Evolutionary conservation across 2,113 vertebrate genomes (phyloP).

Genomic region (Bos javanicus): DNA sequence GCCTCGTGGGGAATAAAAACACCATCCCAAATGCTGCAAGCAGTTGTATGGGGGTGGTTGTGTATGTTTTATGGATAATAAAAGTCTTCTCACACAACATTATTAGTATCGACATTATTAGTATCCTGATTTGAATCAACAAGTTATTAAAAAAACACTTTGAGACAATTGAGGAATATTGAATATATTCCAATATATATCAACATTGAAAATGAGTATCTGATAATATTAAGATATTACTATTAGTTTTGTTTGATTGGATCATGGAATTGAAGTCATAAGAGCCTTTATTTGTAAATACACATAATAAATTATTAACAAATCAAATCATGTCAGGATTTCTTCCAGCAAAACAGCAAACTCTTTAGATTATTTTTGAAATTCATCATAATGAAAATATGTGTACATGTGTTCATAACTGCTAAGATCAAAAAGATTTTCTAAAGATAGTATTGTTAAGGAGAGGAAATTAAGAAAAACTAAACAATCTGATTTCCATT

Average conservation of each 20-base stretch:
- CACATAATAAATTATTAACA: not conserved
- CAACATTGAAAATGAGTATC: not conserved
- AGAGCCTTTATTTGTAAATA: not conserved
- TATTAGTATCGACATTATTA: not conserved
- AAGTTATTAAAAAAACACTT: not conserved
- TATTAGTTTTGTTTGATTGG: not conserved
- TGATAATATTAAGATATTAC: not conserved
- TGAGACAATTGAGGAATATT: not conserved
- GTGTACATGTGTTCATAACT: not conserved
- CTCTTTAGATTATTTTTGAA: not conserved
- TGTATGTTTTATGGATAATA: not conserved
- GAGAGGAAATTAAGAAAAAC: not conserved
- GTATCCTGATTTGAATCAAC: not conserved
- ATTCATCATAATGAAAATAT: not conserved
- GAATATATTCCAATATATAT: not conserved
- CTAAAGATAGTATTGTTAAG: not conserved
- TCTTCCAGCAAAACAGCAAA: not conserved
- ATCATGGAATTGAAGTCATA: not conserved
- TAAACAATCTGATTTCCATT: not conserved
- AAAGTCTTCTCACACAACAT: not conserved
- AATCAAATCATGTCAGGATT: not conserved
- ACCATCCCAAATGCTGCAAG: not conserved
- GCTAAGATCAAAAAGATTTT: not conserved
- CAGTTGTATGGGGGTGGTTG: not conserved
- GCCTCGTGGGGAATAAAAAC: not conserved